Conservation (phyloP, 2,113 vertebrate genomes). For the Talpa occidentalis region DNA sequence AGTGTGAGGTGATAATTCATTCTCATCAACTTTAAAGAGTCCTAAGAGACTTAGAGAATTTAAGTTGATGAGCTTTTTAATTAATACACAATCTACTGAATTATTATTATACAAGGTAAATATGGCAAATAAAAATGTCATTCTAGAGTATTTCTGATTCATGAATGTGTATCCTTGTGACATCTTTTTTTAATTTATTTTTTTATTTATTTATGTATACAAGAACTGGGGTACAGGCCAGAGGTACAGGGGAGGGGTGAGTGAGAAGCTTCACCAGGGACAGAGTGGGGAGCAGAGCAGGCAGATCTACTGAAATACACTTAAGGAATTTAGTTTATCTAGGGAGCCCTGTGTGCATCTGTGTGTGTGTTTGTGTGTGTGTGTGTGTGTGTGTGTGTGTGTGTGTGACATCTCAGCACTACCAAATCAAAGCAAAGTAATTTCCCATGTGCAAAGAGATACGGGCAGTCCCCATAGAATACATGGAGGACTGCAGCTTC, state of each 20-base stretch:
- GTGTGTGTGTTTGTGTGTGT: not conserved
- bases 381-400: not conserved
- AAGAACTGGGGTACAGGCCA: no score
- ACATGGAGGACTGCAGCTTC: not conserved
- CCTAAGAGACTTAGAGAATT: not conserved
- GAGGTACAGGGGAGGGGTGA: no score
- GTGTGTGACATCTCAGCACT: not conserved
- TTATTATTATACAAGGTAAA: not conserved
- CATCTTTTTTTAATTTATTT: no score
- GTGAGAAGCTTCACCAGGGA: no score
- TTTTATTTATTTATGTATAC: no score
- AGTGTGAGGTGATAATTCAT: no score
- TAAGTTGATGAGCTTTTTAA: not conserved
- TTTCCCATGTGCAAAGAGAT: not conserved
- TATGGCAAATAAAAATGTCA: not conserved
- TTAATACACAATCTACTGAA: not conserved
- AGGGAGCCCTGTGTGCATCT: not conserved
- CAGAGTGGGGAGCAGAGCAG: no score
- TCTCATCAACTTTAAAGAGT: not conserved
- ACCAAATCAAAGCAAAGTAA: not conserved
- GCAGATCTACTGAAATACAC: no score
- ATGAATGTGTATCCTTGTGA: not conserved
- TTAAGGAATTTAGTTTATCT: not conserved
- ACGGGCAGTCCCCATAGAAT: not conserved
- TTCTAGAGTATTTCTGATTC: not conserved